Evolutionary conservation across 2,113 vertebrate species (phyloP), one percentile per base, ranked within the genome.

Genomic region (Hypocryptadius cinnamomeus): DNA sequence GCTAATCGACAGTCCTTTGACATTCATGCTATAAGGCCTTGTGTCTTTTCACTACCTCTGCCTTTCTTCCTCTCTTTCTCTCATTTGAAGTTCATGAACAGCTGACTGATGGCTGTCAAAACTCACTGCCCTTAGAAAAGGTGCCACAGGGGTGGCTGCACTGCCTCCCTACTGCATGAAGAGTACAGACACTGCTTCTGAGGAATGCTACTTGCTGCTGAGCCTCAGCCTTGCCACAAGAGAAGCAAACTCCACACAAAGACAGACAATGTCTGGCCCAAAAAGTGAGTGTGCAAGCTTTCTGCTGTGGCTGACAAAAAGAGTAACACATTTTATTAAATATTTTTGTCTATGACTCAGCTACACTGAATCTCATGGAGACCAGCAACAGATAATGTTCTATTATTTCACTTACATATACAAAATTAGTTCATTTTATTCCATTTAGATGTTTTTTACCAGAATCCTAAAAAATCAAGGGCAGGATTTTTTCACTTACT

Each of bases 361-460:
- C 16, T 74, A 51, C 37, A n/a, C 50, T 68, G 15, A 94, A 92
- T 15, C 10, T 65, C 20, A 76, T 39, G 39, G 23, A 84, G 21
- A 50, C 39, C 31, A 89, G 17, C 27, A 85, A 31, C 31, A 83
- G 53, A 79, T 23, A 35, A 48, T 50, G 40, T 76, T 87, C 18
- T 50, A 57, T 35, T 83, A 60, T 61, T 94, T 93, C 40, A 28
- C 71, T 93, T 92, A 47, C 54, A 86, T 95, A 96, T 89, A 69
- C 15, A 96, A 96, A 39, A 39, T 39, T 39, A 39, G 12, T 39
- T 39, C 39, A 39, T 81, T 96, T 95, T 90, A 93, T 95, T 96
- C 69, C 61, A 53, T 94, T 96, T 92, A 94, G 86, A 37, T 91
- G 4, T 53, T 96, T 92, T 92, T 47, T 83, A 80, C 11, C 54